Base-by-base conservation (phyloP, 2,113 vertebrate species). In the Megaptera novaeangliae region DNA sequence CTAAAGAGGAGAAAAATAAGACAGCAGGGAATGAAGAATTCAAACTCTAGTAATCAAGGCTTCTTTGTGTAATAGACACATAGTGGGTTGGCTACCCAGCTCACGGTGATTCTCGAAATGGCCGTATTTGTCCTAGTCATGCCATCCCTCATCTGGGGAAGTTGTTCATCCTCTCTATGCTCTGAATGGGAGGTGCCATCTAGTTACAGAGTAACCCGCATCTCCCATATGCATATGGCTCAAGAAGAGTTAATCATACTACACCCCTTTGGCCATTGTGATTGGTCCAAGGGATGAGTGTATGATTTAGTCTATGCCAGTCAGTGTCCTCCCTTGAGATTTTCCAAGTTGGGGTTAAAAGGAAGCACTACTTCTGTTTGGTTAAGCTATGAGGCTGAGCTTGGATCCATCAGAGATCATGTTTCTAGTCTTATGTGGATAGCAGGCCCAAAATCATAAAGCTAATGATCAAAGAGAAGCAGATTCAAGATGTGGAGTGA, bases 1-100 rank as follows among this genome's bases (percentile, higher is more conserved):
- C 49, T 52, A 96, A 96, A 90, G 34, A 88, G 23, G n/a, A 82
- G 52, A n/a, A 81, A 94, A 87, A 20, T 46, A 82, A 92, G 31
- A 84, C 41, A 91, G 11, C 74, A 77, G 31, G 39, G 4, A 93
- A 72, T 81, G n/a, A 88, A 93, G 92, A 94, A 61, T 7, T 82
- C 63, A 91, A 64, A 90, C 63, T 86, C n/a, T 55, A 84, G 34
- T 23, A 12, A 44, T 66, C 29, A 94, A 68, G 71, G 8, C 11
- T 59, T 94, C 74, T 91, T 41, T n/a, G 21, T 64, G 6, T 39
- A 69, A 23, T 36, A 41, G 57, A 69, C 13, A 80, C 49, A 64
- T 6, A 39, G 1, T 74, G 29, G 39, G 46, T 78, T 75, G 39
- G 27, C 57, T 69, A 31, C 14, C 7, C 64, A 88, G 14, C 17